Conservation (phyloP, 2,797 vertebrate species). For the Etheostoma nigrum region DNA sequence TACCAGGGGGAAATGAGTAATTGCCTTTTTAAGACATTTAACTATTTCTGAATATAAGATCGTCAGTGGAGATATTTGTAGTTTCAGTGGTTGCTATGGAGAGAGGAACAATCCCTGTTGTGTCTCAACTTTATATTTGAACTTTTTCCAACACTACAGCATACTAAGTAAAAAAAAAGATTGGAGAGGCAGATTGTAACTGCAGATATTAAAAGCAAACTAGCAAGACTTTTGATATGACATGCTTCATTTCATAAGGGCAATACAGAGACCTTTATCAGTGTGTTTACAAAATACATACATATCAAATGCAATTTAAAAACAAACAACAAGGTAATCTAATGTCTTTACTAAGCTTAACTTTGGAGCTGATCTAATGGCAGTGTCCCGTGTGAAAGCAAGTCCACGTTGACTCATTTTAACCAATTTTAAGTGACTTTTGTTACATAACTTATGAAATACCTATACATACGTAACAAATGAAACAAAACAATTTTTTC, state of each 20-base stretch:
- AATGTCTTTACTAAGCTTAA: too few species aligned
- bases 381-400: too few species aligned
- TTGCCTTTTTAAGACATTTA: conserved; percentile 6
- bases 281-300: too few species aligned
- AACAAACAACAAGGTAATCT: not conserved
- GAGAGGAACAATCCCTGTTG: conserved; percentile 22
- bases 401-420: too few species aligned
- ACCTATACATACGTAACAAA: too few species aligned
- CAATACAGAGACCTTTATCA: not conserved
- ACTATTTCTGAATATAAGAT: conserved; percentile 30
- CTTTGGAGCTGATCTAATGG: too few species aligned
- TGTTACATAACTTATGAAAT: too few species aligned
- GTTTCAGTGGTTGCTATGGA: conserved; percentile 52
- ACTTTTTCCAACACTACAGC: conserved; percentile 5
- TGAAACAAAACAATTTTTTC: too few species aligned
- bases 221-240: too few species aligned
- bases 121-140: conserved; percentile 3
- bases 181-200: not conserved
- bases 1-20: conserved; percentile 22
- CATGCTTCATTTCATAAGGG: not conserved
- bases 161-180: not conserved
- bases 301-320: not conserved
- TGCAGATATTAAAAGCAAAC: not conserved
- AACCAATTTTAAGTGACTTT: too few species aligned
- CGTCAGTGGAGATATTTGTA: conserved; percentile 53